A percentile compares a stretch with the other conserved stretches of the same genome.
These are phyloP conservation scores for Orthonychiurus folsomi DNA, from an alignment of 2,888 invertebrate species.

Conservation along the genomic window DNA sequence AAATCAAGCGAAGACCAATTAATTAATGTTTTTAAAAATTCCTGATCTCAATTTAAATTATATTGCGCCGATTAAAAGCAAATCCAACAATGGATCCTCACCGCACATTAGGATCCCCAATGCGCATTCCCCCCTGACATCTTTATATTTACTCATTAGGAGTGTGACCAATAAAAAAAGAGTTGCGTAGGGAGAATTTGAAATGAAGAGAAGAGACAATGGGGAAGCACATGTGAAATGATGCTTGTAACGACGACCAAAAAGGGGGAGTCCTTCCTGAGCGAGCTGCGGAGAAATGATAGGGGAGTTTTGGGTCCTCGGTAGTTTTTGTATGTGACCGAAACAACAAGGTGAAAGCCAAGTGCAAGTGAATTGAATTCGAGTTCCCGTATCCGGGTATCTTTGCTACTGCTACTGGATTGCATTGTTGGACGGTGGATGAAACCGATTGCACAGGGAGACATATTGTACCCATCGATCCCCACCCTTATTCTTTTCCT, in stretches of 20 bases:
- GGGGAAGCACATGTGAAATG: constrained; percentile 2
- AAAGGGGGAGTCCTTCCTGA: no score
- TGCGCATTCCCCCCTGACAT: no score
- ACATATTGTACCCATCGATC: constrained; percentile 6
- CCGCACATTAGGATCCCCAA: no score
- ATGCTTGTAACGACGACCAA: constrained; percentile 8
- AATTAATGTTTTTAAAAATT: no score
- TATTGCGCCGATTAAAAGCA: no score
- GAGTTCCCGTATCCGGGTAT: not conserved
- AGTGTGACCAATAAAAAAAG: constrained; percentile 1
- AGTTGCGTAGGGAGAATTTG: not conserved
- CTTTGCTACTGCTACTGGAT: not conserved
- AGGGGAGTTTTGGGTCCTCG: not conserved
- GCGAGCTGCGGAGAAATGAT: not conserved
- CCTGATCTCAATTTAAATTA: no score
- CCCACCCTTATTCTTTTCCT: constrained; percentile 1
- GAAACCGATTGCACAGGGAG: not conserved
- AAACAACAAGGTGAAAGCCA: not conserved
- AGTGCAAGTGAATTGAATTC: not conserved
- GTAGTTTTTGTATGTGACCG: not conserved
- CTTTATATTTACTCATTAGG: no score
- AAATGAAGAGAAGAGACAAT: constrained; percentile 5
- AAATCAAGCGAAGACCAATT: no score
- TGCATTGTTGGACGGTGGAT: not conserved
- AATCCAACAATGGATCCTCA: no score